Evolutionary conservation across 1,140 invertebrate genomes (phyloP).

Genomic region (Harlomillsia oculata): DNA sequence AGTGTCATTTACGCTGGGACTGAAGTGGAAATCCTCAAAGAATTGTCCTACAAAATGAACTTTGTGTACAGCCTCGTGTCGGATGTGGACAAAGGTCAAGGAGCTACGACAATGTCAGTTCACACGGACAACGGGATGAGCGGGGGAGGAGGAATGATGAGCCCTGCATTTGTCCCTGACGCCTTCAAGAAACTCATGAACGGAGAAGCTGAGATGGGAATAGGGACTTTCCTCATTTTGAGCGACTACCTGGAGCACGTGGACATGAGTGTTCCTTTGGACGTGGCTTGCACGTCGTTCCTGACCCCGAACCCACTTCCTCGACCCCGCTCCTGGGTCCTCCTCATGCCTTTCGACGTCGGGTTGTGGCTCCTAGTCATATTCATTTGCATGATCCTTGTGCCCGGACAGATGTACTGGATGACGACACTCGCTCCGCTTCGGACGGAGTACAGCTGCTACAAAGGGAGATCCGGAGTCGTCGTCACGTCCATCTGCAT

Average conservation of each 20-base stretch:
- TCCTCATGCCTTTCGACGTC: slow-evolving; percentile 68
- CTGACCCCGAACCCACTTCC: slow-evolving; percentile 64
- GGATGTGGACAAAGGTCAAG: slow-evolving; percentile 13
- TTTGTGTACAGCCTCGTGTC: slow-evolving; percentile 26
- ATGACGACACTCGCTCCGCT: background rate
- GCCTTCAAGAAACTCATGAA: slow-evolving; percentile 42
- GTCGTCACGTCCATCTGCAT: slow-evolving; percentile 25
- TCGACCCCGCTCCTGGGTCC: slow-evolving; percentile 70
- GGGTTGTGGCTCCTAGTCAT: slow-evolving; percentile 24
- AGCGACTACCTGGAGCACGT: slow-evolving; percentile 55
- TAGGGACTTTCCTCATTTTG: slow-evolving; percentile 67
- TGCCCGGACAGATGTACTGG: slow-evolving; percentile 12
- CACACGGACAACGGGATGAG: slow-evolving; percentile 3
- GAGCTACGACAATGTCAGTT: background rate
- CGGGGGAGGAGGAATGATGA: too few relatives aligned
- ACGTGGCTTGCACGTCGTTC: slow-evolving; percentile 69
- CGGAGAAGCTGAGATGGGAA: slow-evolving; percentile 57
- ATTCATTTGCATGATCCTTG: slow-evolving; percentile 24
- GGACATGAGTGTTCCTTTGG: slow-evolving; percentile 67
- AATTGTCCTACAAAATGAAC: slow-evolving; percentile 29
- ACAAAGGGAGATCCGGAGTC: slow-evolving; percentile 1
- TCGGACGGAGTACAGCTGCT: slow-evolving; percentile 8
- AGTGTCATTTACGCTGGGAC: slow-evolving; percentile 29
- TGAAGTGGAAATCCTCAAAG: slow-evolving; percentile 29
- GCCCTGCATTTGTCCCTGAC: too few relatives aligned